Conservation (phyloP, 2,113 vertebrate genomes). For the Hyperoodon ampullatus region DNA sequence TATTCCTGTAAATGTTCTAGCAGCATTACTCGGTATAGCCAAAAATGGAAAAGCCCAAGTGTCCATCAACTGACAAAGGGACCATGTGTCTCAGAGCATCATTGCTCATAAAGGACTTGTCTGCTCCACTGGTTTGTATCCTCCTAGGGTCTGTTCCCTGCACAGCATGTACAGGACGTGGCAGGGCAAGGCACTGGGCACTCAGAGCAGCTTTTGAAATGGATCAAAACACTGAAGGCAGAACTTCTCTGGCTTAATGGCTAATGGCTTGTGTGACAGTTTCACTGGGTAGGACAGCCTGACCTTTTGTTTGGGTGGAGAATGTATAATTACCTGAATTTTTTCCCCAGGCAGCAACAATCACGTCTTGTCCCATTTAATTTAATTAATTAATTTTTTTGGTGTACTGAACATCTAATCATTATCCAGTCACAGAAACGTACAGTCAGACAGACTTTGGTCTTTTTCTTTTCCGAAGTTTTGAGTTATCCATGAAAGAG, state of each 20-base stretch:
- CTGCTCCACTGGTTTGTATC: accelerated
- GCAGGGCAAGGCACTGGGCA: accelerated
- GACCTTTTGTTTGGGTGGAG: slow-evolving; percentile 57
- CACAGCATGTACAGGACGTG: accelerated
- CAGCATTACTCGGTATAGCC: background rate
- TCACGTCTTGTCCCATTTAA: slow-evolving; percentile 19
- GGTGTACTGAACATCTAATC: background rate
- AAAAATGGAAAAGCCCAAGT: background rate
- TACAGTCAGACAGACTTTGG: background rate
- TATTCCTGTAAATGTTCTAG: background rate
- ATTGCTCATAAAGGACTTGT: background rate
- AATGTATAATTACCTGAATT: slow-evolving; percentile 41
- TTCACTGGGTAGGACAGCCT: background rate
- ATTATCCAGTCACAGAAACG: background rate
- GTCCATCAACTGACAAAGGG: background rate
- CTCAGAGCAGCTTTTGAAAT: background rate
- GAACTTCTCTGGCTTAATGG: background rate
- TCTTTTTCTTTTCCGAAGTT: background rate
- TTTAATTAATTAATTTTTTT: background rate
- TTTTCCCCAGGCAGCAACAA: background rate
- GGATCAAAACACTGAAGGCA: background rate
- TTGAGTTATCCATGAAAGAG: background rate
- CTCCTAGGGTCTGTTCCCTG: background rate
- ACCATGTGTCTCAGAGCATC: background rate
- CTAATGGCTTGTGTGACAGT: slow-evolving; percentile 12